Percentiles rank a stretch among this genome's conserved stretches.
Conservation (phyloP, 2,113 vertebrate species). For the Engystomops pustulosus region DNA sequence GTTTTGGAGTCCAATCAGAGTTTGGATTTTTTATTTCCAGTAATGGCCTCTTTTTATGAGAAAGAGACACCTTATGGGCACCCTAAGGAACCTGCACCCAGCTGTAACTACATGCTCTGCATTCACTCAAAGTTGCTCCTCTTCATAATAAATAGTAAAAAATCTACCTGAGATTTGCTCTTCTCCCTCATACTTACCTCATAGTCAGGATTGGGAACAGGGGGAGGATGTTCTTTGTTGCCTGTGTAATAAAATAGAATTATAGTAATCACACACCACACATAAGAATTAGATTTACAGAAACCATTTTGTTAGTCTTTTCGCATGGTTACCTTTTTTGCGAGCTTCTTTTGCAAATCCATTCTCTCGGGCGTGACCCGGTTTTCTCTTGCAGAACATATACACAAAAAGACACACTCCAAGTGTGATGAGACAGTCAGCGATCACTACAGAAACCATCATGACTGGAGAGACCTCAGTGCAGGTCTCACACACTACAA, state of each 20-base stretch:
- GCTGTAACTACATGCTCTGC: too few relatives aligned
- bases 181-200: conserved; percentile 71
- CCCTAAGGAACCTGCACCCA: too few relatives aligned
- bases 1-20: too few relatives aligned
- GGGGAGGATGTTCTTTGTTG: conserved; percentile 72
- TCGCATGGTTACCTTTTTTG: conserved; percentile 65
- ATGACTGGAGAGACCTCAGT: conserved; percentile 64
- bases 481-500: conserved; percentile 73
- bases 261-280: not conserved
- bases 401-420: conserved; percentile 73
- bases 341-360: conserved; percentile 43
- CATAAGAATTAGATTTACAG: not conserved
- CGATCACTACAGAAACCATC: conserved; percentile 60
- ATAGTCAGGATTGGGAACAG: conserved; percentile 79
- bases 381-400: conserved; percentile 70
- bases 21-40: too few relatives aligned
- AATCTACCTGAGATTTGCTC: too few relatives aligned
- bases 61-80: too few relatives aligned
- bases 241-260: conserved; percentile 7
- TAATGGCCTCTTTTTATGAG: too few relatives aligned
- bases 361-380: conserved; percentile 36
- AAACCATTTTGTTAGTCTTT: not conserved
- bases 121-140: too few relatives aligned
- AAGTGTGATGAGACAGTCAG: conserved; percentile 72
- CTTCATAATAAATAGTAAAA: too few relatives aligned